A percentile compares a stretch with the other conserved stretches of the same genome.
Conservation (phyloP, 1,140 invertebrate species). For the Anadara kagoshimensis region DNA sequence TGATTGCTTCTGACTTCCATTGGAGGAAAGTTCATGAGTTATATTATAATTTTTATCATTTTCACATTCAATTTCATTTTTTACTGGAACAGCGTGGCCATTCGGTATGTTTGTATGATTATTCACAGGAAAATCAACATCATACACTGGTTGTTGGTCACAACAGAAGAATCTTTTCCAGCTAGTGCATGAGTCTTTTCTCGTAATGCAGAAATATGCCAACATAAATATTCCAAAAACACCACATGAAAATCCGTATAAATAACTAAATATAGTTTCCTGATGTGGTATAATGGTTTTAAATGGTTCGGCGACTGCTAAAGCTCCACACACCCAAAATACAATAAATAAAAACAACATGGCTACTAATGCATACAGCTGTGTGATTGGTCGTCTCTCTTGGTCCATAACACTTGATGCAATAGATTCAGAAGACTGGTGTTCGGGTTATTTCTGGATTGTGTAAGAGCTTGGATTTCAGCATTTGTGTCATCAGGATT, state of each 20-base stretch:
- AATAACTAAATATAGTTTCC: constrained; percentile 85
- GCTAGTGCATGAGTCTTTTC: constrained; percentile 83
- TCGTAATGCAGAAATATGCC: constrained; percentile 88
- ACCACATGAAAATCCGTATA: constrained; percentile 83
- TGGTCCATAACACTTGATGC: constrained; percentile 85
- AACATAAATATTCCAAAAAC: constrained; percentile 87
- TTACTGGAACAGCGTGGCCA: constrained; percentile 47
- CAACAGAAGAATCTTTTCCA: constrained; percentile 64
- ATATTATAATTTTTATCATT: constrained; percentile 53
- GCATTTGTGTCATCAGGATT: constrained; percentile 53
- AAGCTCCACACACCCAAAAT: constrained; percentile 83
- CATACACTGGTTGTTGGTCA: constrained; percentile 55
- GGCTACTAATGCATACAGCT: constrained; percentile 87
- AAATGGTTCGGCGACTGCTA: constrained; percentile 74
- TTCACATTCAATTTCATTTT: constrained; percentile 3
- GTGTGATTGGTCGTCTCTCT: constrained; percentile 86
- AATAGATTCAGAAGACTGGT: constrained; percentile 70
- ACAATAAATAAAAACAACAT: constrained; percentile 83
- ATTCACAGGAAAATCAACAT: constrained; percentile 43
- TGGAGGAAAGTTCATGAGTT: constrained; percentile 50
- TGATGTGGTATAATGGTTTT: constrained; percentile 79
- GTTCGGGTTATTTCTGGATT: constrained; percentile 62
- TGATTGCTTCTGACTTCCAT: constrained; percentile 63
- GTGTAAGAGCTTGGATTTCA: constrained; percentile 47
- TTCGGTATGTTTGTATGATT: constrained; percentile 54